These are phyloP conservation scores for Drosophila repletoides DNA, from an alignment of 1,140 invertebrate genomes.

Conservation along the genomic window DNA sequence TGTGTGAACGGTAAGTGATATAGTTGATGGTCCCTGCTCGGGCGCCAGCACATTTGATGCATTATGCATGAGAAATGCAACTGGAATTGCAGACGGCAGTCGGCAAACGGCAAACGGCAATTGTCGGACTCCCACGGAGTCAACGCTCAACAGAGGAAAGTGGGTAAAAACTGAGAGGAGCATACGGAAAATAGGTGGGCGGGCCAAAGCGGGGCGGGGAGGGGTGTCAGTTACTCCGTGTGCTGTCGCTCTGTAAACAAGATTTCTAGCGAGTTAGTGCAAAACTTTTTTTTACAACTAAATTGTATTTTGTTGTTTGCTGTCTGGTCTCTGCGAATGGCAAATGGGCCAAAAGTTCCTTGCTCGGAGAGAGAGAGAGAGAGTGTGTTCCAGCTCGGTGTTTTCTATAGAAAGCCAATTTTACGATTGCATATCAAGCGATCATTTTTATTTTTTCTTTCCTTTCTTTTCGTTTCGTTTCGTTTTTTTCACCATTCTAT, in stretches of 20 bases:
- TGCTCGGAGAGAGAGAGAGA: not conserved
- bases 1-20: conserved; percentile 56
- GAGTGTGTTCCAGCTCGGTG: not conserved
- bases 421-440: conserved; percentile 31
- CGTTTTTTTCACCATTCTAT: not conserved
- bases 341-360: conserved; percentile 43
- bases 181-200: too few species aligned
- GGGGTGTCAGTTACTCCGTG: not conserved
- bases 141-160: too few species aligned
- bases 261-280: conserved; percentile 33
- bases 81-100: conserved; percentile 30
- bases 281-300: conserved; percentile 61
- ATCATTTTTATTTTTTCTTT: conserved; percentile 5
- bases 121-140: conserved; percentile 32
- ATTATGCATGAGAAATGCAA: conserved; percentile 70
- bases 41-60: conserved; percentile 29
- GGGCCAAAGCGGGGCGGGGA: too few species aligned
- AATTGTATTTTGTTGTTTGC: conserved; percentile 43
- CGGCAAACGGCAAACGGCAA: conserved; percentile 37
- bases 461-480: too few species aligned
- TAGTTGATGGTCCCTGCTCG: conserved; percentile 49
- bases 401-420: conserved; percentile 6
- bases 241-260: conserved; percentile 46
- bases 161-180: too few species aligned
- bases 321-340: conserved; percentile 41